These are phyloP conservation scores for Drosophila bunnanda DNA, from an alignment of 2,888 invertebrate genomes.

Conservation along the genomic window DNA sequence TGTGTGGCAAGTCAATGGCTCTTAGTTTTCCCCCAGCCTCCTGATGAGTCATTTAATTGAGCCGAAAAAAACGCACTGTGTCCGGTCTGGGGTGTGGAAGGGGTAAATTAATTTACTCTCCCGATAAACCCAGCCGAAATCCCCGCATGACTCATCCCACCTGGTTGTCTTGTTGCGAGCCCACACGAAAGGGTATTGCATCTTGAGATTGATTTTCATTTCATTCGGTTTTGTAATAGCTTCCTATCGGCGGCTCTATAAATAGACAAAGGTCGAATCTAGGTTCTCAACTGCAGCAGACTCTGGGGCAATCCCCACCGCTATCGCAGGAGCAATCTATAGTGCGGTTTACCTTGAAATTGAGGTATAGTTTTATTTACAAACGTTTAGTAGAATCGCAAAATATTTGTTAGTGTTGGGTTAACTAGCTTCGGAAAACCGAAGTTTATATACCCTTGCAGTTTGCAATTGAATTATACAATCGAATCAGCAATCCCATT, in stretches of 20 bases:
- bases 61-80: constrained; percentile 70
- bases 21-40: constrained; percentile 34
- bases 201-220: constrained; percentile 13
- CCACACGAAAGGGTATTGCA: constrained; percentile 25
- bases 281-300: constrained; percentile 26
- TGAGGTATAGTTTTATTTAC: not conserved
- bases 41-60: constrained; percentile 78
- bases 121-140: constrained; percentile 45
- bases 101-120: constrained; percentile 73
- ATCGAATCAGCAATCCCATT: no score
- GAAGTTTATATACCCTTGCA: no score
- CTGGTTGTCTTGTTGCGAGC: constrained; percentile 4
- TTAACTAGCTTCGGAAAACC: no score
- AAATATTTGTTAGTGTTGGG: not conserved
- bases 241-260: constrained; percentile 21
- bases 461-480: no score
- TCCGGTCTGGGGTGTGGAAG: constrained; percentile 40
- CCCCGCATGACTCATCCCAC: constrained; percentile 57
- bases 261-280: constrained; percentile 35
- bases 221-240: constrained; percentile 33
- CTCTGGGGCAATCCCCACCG: constrained; percentile 37
- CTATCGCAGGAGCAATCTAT: constrained; percentile 27
- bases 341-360: not conserved
- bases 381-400: no score
- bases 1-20: constrained; percentile 54